Evolutionary conservation across 1,140 invertebrate species (phyloP).

Genomic region (Drosophila sulfurigaster): DNA sequence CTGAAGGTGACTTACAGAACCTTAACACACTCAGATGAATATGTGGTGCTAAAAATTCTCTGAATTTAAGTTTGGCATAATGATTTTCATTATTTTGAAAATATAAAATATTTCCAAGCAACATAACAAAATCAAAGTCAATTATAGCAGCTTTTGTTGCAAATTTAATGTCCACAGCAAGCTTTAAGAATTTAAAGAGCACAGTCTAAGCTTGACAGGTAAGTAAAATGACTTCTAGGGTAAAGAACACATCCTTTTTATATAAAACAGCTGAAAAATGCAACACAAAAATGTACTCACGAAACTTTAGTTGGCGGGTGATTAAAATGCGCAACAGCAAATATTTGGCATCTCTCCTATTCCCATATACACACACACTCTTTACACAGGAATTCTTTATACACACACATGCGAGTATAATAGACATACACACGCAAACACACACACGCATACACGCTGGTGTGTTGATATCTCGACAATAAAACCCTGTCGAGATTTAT

Average conservation of each 20-base stretch:
- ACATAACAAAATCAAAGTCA: too few species aligned
- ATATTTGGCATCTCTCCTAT: conserved; percentile 4
- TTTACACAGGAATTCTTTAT: conserved; percentile 1
- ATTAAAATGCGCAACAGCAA: conserved; percentile 56
- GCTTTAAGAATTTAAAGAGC: too few species aligned
- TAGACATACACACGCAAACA: background rate
- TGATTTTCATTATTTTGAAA: too few species aligned
- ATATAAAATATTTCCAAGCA: too few species aligned
- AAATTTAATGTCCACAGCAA: too few species aligned
- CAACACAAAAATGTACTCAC: background rate
- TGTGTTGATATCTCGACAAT: conserved; percentile 9
- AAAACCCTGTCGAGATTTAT: conserved; percentile 36
- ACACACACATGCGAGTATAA: background rate
- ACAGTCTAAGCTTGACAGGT: background rate
- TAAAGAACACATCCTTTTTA: background rate
- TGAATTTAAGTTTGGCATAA: too few species aligned
- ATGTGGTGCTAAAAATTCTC: too few species aligned
- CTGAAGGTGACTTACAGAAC: too few species aligned
- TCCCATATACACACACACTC: background rate
- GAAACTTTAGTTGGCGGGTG: conserved; percentile 42
- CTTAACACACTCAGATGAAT: too few species aligned
- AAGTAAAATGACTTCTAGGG: background rate
- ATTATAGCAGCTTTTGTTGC: too few species aligned
- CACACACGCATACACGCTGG: background rate
- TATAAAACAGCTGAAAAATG: background rate